A percentile compares a stretch with the other conserved stretches of the same genome.
These are phyloP conservation scores for Scaptomyza flava DNA, from an alignment of 2,888 invertebrate genomes.

Conservation along the genomic window DNA sequence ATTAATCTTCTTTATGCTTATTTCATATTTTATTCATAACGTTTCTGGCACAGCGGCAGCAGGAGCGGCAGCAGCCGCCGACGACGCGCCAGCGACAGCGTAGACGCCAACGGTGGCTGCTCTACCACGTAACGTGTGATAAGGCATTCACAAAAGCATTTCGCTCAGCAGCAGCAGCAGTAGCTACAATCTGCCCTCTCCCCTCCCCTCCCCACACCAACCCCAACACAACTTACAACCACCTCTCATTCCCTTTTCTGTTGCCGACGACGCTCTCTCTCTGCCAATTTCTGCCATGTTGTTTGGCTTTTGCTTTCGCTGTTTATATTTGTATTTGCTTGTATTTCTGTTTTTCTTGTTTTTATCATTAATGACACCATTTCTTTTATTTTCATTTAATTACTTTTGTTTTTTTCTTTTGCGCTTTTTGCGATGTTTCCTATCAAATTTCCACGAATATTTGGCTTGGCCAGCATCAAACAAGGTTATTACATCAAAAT, in stretches of 20 bases:
- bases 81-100: constrained; percentile 26
- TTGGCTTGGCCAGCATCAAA: background rate
- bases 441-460: background rate
- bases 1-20: constrained; percentile 71
- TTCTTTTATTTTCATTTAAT: constrained; percentile 32
- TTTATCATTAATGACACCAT: constrained; percentile 54
- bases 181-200: background rate
- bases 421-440: background rate
- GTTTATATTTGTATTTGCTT: constrained; percentile 26
- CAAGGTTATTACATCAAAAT: background rate
- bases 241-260: no score
- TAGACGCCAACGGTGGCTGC: constrained; percentile 20
- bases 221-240: no score
- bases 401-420: constrained; percentile 2
- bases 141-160: constrained; percentile 72
- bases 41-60: constrained; percentile 61
- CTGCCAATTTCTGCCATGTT: constrained; percentile 30
- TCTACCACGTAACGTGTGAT: constrained; percentile 66
- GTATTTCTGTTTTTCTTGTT: constrained; percentile 30
- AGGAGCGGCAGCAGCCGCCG: constrained; percentile 11
- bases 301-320: constrained; percentile 29
- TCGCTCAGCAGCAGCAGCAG: constrained; percentile 14
- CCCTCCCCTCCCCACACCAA: no score
- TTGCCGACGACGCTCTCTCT: background rate
- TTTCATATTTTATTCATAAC: constrained; percentile 79